A percentile compares a stretch with the other conserved stretches of the same genome.
phyloP scores from a whole-genome alignment of 1,140 invertebrate species.

The Cotesia chilonis region DNA sequence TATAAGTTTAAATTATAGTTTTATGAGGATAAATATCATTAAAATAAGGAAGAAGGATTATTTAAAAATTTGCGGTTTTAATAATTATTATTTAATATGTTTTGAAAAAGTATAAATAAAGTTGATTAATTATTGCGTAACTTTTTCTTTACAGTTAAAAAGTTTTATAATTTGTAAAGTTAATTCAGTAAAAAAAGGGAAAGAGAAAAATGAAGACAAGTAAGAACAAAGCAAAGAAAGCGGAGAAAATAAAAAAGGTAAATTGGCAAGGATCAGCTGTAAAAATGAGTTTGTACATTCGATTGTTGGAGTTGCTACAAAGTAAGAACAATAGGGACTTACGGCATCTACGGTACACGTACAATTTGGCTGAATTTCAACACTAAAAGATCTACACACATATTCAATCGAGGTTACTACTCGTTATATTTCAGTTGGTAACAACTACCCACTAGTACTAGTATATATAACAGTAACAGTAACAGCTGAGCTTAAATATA shows the following conservation, averaged over 20 bases:
- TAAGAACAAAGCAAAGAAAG: slow-evolving; percentile 6
- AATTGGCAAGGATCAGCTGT: slow-evolving; percentile 24
- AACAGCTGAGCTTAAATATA: not conserved
- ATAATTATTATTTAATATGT: too few species aligned
- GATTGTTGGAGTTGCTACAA: slow-evolving; percentile 4
- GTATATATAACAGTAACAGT: not conserved
- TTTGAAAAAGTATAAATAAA: too few species aligned
- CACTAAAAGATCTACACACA: not conserved
- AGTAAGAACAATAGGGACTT: not conserved
- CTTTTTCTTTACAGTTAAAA: not conserved
- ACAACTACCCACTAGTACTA: slow-evolving; percentile 16
- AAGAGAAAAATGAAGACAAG: not conserved
- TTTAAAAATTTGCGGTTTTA: too few species aligned
- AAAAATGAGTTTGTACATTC: not conserved
- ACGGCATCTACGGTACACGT: slow-evolving; percentile 14
- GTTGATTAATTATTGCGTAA: too few species aligned
- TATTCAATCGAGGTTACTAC: slow-evolving; percentile 25
- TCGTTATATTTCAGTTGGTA: slow-evolving; percentile 27
- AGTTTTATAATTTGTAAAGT: slow-evolving; percentile 4
- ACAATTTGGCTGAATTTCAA: slow-evolving; percentile 32
- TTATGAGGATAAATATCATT: too few species aligned
- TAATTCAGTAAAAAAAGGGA: not conserved
- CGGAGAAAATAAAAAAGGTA: not conserved
- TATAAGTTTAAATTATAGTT: not conserved
- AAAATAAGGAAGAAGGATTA: too few species aligned